Percentiles rank a stretch among this genome's conserved stretches.
phyloP scores from a whole-genome alignment of 2,113 vertebrate genomes.

The Hemicordylus capensis region DNA sequence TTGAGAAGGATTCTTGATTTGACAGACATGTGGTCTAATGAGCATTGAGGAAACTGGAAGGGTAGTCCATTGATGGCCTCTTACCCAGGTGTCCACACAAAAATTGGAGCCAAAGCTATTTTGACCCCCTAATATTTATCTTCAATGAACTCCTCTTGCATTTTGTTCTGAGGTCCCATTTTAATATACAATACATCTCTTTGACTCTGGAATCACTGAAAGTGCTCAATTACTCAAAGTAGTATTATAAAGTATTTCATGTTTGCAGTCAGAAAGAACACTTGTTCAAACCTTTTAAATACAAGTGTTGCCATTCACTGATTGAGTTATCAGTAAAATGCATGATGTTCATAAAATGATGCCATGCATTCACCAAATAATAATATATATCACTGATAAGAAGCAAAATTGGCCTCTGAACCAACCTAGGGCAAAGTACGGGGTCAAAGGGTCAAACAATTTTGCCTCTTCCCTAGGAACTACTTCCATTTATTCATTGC shows the following conservation, averaged over 20 bases:
- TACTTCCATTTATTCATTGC: not conserved
- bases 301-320: not conserved
- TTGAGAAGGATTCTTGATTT: not conserved
- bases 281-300: too few relatives aligned
- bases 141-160: not conserved
- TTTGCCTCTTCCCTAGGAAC: not conserved
- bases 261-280: not conserved
- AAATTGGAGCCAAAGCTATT: not conserved
- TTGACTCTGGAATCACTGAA: not conserved
- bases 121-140: not conserved
- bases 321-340: not conserved
- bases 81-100: not conserved
- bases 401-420: not conserved
- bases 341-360: not conserved
- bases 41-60: not conserved
- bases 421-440: not conserved
- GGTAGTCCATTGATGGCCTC: not conserved
- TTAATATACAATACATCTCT: not conserved
- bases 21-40: not conserved
- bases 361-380: constrained; percentile 7
- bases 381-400: not conserved
- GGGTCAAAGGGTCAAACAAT: not conserved
- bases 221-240: not conserved
- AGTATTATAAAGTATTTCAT: not conserved
- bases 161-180: not conserved